Base-by-base conservation (phyloP, 2,888 invertebrate species). In the Hirtodrosophila confusa region DNA sequence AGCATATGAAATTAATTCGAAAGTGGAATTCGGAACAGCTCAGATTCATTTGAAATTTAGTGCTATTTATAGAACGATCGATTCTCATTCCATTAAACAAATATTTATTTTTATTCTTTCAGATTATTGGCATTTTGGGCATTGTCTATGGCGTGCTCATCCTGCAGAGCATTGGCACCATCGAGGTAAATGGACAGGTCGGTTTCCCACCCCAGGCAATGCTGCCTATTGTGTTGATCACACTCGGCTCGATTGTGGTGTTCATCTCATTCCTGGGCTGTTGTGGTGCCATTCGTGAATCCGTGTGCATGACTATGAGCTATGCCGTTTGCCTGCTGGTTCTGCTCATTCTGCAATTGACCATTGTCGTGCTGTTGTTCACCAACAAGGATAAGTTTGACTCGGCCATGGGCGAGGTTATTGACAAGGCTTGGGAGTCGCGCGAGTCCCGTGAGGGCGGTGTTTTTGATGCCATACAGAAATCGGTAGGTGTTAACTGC, bases 231-330 rank as follows among this genome's bases (percentile, higher is more conserved):
- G 90, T 94, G 48, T 93, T 95, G 87, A 95, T 96, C 71, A 92
- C 95, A 49, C 91, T 96, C 71, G 96, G 96, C 23, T 92, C 93
- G 7, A 90, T 96, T 31, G 94, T 96, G 79, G 95, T 97, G 90
- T 89, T 96, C 82, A 95, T 97, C 77, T 96, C 97, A 3, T 97
- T 97, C 93, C 95, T 97, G 90, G 97, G 97, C 67, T 97, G 97
- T 92, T 97, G 97, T 89, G 97, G 97, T 41, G 97, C 97, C 11
- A 94, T 96, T 71, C 94, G 95, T 69, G 97, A 97, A 92, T 97
- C 96, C 90, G 96, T 97, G 95, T 94, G 96, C 66, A 94, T 96
- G 91, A 96, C 96, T 88, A 96, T 97, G 92, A 93, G 94, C 33
- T 96, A 95, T 90, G 94, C 95, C 17, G 93, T 95, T 75, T 93